A percentile compares a stretch with the other conserved stretches of the same genome.
Evolutionary conservation across 37 sponge, comb jelly and placozoan species (phyloP).

Genomic region (Haliclona indistincta): DNA sequence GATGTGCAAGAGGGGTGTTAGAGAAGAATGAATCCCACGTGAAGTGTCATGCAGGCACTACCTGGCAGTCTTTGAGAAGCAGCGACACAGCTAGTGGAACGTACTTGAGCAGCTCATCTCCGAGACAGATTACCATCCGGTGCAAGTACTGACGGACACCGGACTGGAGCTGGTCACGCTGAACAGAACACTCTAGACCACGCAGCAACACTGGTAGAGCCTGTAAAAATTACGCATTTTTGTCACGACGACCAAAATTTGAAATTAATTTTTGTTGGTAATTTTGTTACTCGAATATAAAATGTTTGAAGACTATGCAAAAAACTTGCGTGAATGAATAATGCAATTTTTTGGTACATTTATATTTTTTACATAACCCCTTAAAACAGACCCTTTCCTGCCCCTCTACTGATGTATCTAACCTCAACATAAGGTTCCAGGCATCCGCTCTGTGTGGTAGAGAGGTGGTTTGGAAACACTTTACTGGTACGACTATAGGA

Average conservation of each 20-base stretch:
- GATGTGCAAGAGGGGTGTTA: too few species aligned
- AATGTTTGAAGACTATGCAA: too few species aligned
- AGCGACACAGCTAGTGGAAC: slow-evolving; percentile 77
- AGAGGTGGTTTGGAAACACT: slow-evolving; percentile 79
- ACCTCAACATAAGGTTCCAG: slow-evolving; percentile 73
- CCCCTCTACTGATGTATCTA: not conserved
- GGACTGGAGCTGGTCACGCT: slow-evolving; percentile 69
- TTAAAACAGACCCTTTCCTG: too few species aligned
- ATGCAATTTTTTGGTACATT: too few species aligned
- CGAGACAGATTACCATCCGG: slow-evolving; percentile 90
- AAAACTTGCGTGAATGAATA: too few species aligned
- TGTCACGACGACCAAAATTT: too few species aligned
- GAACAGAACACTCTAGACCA: slow-evolving; percentile 67
- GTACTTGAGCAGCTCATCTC: slow-evolving; percentile 81
- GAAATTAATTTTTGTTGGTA: too few species aligned
- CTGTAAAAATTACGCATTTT: slow-evolving; percentile 12
- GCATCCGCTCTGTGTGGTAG: slow-evolving; percentile 71
- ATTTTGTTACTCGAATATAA: too few species aligned
- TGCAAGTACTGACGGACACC: slow-evolving; percentile 89
- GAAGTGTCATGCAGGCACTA: too few species aligned
- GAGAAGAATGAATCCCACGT: too few species aligned
- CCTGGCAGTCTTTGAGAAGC: slow-evolving; percentile 78
- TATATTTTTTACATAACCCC: too few species aligned
- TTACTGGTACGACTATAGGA: slow-evolving; percentile 71
- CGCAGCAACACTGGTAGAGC: slow-evolving; percentile 56